Conservation (phyloP, 1,140 invertebrate species). For the Neodiprion pinetum region DNA sequence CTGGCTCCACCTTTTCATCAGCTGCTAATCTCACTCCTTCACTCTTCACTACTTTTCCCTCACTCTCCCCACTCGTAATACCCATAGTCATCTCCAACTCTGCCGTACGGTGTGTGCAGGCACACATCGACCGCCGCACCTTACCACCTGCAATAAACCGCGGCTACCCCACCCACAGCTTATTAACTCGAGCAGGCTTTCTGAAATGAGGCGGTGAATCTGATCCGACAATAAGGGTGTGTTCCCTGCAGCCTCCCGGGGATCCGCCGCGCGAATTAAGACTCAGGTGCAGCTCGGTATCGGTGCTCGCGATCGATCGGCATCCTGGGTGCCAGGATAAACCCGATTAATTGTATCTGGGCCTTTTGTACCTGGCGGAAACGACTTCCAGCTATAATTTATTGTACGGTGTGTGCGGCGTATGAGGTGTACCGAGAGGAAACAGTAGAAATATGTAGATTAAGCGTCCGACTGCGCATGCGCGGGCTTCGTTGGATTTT, state of each 20-base stretch:
- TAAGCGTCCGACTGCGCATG: too few species aligned
- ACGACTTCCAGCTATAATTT: too few species aligned
- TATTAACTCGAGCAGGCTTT: neutral
- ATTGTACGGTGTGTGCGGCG: too few species aligned
- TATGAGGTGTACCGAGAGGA: too few species aligned
- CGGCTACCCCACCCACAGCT: conserved; percentile 4
- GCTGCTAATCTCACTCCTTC: conserved; percentile 39
- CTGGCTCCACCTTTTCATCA: conserved; percentile 45
- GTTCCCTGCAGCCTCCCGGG: neutral
- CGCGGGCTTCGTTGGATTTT: too few species aligned
- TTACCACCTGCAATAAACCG: neutral
- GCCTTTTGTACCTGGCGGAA: too few species aligned
- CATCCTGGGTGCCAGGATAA: too few species aligned
- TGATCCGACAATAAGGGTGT: neutral
- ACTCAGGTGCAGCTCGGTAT: too few species aligned
- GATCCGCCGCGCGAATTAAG: neutral
- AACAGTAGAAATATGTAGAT: too few species aligned
- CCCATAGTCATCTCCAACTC: neutral
- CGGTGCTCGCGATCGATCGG: too few species aligned
- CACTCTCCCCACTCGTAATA: conserved; percentile 10
- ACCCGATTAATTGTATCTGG: too few species aligned
- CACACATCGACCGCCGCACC: neutral
- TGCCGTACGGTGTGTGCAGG: too few species aligned
- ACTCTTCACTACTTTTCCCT: conserved; percentile 15
- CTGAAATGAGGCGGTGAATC: neutral